A percentile compares a stretch with the other conserved stretches of the same genome.
Evolutionary conservation across 2,888 invertebrate species (phyloP).

Genomic region (Eugnorisma glareosa): DNA sequence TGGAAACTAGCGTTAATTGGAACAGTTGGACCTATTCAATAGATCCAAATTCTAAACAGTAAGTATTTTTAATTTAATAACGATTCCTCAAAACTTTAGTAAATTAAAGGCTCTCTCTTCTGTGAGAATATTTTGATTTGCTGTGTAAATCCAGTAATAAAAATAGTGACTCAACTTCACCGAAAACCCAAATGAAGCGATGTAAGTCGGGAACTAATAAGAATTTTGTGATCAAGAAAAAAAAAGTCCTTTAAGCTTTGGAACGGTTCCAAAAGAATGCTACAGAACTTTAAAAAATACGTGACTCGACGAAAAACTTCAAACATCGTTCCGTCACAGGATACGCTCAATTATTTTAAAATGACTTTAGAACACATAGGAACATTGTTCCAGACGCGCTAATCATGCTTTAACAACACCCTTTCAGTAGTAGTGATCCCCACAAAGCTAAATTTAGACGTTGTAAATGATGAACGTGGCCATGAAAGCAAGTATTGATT

Average conservation of each 20-base stretch:
- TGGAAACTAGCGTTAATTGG: neutral
- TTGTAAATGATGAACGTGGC: conserved; percentile 39
- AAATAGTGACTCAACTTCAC: conserved; percentile 5
- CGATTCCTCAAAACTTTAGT: neutral
- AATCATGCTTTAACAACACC: conserved; percentile 1
- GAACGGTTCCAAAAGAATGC: conserved; percentile 32
- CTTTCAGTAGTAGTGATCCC: neutral
- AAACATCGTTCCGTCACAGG: conserved; percentile 22
- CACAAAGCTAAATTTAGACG: conserved; percentile 28
- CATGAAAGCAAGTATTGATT: conserved; percentile 54
- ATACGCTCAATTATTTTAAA: conserved; percentile 28
- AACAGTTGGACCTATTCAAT: neutral
- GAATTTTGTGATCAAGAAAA: conserved; percentile 8
- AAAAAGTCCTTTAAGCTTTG: conserved; percentile 17
- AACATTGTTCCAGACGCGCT: neutral
- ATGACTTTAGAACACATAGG: neutral
- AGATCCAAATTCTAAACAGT: neutral
- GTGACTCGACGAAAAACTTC: conserved; percentile 14
- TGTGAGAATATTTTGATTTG: neutral
- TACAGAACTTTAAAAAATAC: conserved; percentile 12
- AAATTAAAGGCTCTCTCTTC: neutral
- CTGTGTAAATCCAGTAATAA: neutral
- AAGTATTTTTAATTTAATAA: neutral
- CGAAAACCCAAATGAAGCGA: conserved; percentile 12
- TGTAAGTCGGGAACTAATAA: neutral